Evolutionary conservation across 2,888 invertebrate species (phyloP), one percentile per base, ranked within the genome.

Genomic region (Tipula lateralis): DNA sequence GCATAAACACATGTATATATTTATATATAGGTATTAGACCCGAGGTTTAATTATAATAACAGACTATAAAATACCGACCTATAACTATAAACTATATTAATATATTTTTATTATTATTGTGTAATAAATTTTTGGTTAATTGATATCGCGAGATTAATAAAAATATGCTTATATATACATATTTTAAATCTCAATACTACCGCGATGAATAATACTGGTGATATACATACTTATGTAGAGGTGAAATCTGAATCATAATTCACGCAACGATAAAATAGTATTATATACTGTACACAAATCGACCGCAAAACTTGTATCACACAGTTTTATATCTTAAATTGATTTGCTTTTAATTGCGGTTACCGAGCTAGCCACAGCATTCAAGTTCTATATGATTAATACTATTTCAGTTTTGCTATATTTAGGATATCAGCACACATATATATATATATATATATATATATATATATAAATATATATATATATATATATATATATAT

Each of bases 341-440:
- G 66, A 66, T 66, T 66, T 66, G 66, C 66, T 66, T 66, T 66
- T 66, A 66, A 66, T 66, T 66, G 66, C 66, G 66, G 66, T 66
- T 24, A 24, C 19, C 66, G 66, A 24, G 24, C 66, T 12, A 66
- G 66, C 66, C 66, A 24, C 24, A 66, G 66, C 66, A 66, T 66
- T 66, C 66, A 24, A 66, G 66, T 9, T 24, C 66, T 66, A 66
- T 66, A 66, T 66, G 66, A 66, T 24, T 66, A 66, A 66, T 66
- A 24, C 7, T 7, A 66, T 6, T 66, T 24, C 7, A 24, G 1
- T 19, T 13, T 39, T 66, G 24, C 24, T 66, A 66, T 66, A 66
- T 66, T 66, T 66, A 66, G 66, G 9, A 24, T 66, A 24, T 9
- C 24, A 6, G 66, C 19, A 66, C 7, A 2, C 24, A 6, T 24